phyloP scores from a whole-genome alignment of 2,113 vertebrate species.

The Ploceus nigricollis region DNA sequence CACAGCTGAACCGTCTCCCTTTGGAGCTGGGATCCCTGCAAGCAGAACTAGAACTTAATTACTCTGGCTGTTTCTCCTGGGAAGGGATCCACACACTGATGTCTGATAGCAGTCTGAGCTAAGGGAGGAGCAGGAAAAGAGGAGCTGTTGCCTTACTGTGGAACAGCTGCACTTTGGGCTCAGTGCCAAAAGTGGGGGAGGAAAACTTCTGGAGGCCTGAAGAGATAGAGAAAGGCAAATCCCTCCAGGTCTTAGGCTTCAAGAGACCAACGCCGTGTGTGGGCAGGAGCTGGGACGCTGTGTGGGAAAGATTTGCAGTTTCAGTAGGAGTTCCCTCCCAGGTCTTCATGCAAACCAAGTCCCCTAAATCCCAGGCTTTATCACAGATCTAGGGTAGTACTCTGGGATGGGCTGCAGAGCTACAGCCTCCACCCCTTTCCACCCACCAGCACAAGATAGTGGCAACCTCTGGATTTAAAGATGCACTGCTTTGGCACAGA shows the following conservation, averaged over 20 bases:
- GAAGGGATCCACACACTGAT: background rate
- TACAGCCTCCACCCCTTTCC: background rate
- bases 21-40: background rate
- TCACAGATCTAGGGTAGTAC: background rate
- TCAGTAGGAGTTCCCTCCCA: constrained; percentile 23
- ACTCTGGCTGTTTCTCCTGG: background rate
- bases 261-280: background rate
- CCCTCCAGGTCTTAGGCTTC: constrained; percentile 32
- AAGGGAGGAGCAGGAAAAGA: background rate
- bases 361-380: background rate
- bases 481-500: background rate
- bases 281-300: background rate
- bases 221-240: constrained; percentile 28
- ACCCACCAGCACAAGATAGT: background rate
- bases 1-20: background rate
- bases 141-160: background rate
- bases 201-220: constrained; percentile 33
- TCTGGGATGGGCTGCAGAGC: background rate
- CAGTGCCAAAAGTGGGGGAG: constrained; percentile 45
- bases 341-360: background rate
- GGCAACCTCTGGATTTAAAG: background rate
- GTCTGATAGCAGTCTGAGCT: background rate
- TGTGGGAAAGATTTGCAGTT: constrained; percentile 27
- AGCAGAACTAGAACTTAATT: background rate
- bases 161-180: constrained; percentile 39